These are phyloP conservation scores for Tholera decimalis DNA, from an alignment of 2,888 invertebrate species.

Conservation along the genomic window DNA sequence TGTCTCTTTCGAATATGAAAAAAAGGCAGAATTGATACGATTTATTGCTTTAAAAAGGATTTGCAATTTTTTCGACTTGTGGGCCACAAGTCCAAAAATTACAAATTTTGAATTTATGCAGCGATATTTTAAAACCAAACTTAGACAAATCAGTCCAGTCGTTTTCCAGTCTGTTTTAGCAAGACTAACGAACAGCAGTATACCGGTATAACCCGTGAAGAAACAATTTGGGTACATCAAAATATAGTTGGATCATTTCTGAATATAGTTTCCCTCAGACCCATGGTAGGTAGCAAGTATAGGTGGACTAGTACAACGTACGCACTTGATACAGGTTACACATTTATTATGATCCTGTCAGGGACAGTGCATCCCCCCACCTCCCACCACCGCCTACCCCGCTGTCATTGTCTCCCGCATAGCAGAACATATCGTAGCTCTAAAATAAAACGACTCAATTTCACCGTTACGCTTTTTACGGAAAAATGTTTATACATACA, in stretches of 20 bases:
- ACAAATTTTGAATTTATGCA: too few relatives aligned
- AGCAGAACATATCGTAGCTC: not conserved
- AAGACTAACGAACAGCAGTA: too few relatives aligned
- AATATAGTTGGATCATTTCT: not conserved
- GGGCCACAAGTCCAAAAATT: too few relatives aligned
- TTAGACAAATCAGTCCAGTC: too few relatives aligned
- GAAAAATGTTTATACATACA: too few relatives aligned
- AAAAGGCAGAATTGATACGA: too few relatives aligned
- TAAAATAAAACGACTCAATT: conserved; percentile 7
- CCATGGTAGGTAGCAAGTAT: conserved; percentile 11
- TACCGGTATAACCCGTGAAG: not conserved
- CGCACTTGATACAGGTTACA: conserved; percentile 14
- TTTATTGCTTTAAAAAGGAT: too few relatives aligned
- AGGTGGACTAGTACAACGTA: not conserved
- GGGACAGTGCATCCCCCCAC: conserved; percentile 8
- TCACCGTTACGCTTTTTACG: not conserved
- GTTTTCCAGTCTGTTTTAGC: too few relatives aligned
- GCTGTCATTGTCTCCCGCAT: conserved; percentile 3
- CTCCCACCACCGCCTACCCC: not conserved
- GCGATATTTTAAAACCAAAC: too few relatives aligned
- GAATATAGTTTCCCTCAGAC: not conserved
- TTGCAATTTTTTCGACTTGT: too few relatives aligned
- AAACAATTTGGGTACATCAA: not conserved
- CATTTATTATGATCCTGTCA: conserved; percentile 27
- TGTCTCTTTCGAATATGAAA: too few relatives aligned